Evolutionary conservation across 2,888 invertebrate genomes (phyloP).

Genomic region (Pollenia labialis): DNA sequence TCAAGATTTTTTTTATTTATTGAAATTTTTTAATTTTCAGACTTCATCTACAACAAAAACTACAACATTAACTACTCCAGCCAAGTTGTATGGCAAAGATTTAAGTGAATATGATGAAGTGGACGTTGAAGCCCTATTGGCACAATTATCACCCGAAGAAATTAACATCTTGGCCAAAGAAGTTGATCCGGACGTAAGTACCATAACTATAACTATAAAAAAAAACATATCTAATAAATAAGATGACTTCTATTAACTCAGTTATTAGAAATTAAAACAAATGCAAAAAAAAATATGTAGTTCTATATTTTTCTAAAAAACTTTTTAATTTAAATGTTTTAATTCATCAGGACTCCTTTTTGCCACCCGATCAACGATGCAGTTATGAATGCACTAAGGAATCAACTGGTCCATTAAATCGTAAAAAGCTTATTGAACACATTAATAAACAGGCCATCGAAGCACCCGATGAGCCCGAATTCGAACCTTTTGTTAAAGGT

Average conservation of each 20-base stretch:
- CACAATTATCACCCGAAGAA: conserved; percentile 97
- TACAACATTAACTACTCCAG: conserved; percentile 95
- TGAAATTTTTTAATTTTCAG: conserved; percentile 85
- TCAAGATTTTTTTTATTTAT: background rate
- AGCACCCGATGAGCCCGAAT: conserved; percentile 98
- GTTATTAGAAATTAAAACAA: no score
- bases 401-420: conserved; percentile 97
- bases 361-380: conserved; percentile 97
- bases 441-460: conserved; percentile 99
- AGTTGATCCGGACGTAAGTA: conserved; percentile 99
- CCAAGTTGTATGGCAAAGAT: conserved; percentile 95
- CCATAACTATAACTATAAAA: background rate
- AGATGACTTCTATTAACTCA: no score
- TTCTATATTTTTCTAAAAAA: background rate
- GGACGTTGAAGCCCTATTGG: conserved; percentile 97
- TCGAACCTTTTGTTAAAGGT: conserved; percentile 96
- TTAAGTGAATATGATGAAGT: conserved; percentile 96
- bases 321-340: background rate
- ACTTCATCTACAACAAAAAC: conserved; percentile 95
- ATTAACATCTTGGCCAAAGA: conserved; percentile 98
- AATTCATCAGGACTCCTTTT: conserved; percentile 92
- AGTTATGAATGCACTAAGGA: conserved; percentile 98
- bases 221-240: no score
- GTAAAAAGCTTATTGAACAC: conserved; percentile 97
- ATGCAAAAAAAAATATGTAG: no score